Evolutionary conservation across 2,797 vertebrate genomes (phyloP).

Genomic region (Astyanax mexicanus): DNA sequence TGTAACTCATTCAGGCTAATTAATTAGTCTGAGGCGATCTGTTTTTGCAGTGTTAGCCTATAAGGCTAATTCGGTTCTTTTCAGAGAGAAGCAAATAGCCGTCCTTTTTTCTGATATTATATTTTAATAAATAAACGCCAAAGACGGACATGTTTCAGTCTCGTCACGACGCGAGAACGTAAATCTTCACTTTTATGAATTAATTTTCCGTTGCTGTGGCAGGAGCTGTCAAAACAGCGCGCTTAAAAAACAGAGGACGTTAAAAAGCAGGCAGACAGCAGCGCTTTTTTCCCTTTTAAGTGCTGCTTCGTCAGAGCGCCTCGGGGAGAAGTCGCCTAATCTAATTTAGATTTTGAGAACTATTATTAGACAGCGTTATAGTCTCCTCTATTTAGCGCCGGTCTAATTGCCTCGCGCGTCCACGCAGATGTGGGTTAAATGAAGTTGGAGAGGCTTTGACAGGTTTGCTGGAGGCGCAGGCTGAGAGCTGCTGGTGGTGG

Average conservation of each 20-base stretch:
- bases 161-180: no score
- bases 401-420: constrained; percentile 74
- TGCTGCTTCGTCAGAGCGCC: constrained; percentile 69
- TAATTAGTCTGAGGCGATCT: not conserved
- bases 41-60: not conserved
- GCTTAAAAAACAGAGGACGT: not conserved
- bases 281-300: constrained; percentile 59
- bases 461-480: constrained; percentile 73
- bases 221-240: not conserved
- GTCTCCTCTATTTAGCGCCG: constrained; percentile 63
- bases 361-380: constrained; percentile 80
- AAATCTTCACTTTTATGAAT: no score
- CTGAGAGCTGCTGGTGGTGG: constrained; percentile 64
- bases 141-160: no score
- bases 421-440: constrained; percentile 50
- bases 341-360: constrained; percentile 78
- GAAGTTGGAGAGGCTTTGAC: constrained; percentile 64
- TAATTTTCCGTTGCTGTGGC: not conserved
- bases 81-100: not conserved
- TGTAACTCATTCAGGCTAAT: not conserved
- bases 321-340: constrained; percentile 72
- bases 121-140: not conserved
- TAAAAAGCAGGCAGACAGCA: not conserved
- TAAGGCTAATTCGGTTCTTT: not conserved
- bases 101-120: no score